These are phyloP conservation scores for Microplitis manilae DNA, from an alignment of 2,888 invertebrate species.

Conservation along the genomic window DNA sequence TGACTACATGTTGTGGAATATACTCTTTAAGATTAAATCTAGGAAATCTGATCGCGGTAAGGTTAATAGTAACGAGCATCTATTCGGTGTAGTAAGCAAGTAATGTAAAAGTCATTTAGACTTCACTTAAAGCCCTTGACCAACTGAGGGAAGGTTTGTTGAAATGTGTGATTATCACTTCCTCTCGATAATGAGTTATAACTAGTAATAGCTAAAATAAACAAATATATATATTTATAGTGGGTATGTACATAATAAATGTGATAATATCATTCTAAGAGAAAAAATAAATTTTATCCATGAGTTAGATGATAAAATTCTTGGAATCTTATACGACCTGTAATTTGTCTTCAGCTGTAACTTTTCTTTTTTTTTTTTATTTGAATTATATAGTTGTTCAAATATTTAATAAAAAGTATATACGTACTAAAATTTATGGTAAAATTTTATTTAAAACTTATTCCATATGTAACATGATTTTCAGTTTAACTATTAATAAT, in stretches of 20 bases:
- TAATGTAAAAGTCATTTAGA: background rate
- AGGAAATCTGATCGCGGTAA: background rate
- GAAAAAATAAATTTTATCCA: conserved; percentile 3
- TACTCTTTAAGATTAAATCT: too few relatives aligned
- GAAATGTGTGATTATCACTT: conserved; percentile 29
- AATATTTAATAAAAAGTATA: background rate
- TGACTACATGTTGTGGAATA: too few relatives aligned
- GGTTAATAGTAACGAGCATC: background rate
- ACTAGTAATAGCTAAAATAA: conserved; percentile 24
- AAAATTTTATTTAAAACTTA: too few relatives aligned
- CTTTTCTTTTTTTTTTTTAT: background rate
- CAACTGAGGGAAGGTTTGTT: conserved; percentile 37
- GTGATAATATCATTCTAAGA: conserved; percentile 6
- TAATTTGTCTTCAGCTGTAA: background rate
- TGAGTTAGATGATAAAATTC: background rate
- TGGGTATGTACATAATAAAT: background rate
- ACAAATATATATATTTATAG: background rate
- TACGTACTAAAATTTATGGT: too few relatives aligned
- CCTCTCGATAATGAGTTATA: conserved; percentile 35
- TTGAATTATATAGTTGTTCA: background rate
- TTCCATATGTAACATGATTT: too few relatives aligned
- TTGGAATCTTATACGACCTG: background rate
- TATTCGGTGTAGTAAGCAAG: background rate
- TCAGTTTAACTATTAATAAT: background rate
- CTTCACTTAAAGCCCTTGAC: conserved; percentile 32